Conservation (phyloP, 2,113 vertebrate genomes). For the Otus sunia region DNA sequence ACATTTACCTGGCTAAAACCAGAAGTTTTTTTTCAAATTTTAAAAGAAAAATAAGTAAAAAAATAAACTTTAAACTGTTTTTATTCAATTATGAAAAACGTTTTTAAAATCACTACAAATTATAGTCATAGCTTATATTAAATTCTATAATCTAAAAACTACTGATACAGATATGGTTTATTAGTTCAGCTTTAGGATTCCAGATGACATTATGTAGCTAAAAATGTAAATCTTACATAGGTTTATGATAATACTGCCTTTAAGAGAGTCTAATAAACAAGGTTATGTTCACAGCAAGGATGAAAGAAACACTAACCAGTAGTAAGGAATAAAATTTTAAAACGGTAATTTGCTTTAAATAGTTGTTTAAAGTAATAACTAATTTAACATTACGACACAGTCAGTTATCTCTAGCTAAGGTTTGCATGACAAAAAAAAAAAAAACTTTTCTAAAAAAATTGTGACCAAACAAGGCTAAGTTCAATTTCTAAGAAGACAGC, state of each 20-base stretch:
- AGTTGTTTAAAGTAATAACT: background rate
- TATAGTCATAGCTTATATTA: background rate
- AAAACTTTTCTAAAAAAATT: background rate
- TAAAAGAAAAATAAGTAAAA: background rate
- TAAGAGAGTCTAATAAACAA: background rate
- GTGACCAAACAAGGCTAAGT: background rate
- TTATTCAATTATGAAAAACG: background rate
- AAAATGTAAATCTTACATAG: background rate
- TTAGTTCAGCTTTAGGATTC: background rate
- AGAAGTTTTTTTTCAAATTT: background rate
- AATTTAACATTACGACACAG: background rate
- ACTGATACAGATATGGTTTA: background rate
- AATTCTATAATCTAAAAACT: background rate
- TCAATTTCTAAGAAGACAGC: background rate
- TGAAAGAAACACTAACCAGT: background rate
- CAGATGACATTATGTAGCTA: background rate
- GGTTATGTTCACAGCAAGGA: background rate
- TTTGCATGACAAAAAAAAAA: background rate
- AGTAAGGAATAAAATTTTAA: background rate
- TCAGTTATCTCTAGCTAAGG: background rate
- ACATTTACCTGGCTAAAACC: background rate
- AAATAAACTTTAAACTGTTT: background rate
- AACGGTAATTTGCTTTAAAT: background rate
- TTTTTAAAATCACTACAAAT: background rate
- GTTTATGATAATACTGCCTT: background rate